phyloP scores from a whole-genome alignment of 1,140 invertebrate species.

The Neodiprion pinetum region DNA sequence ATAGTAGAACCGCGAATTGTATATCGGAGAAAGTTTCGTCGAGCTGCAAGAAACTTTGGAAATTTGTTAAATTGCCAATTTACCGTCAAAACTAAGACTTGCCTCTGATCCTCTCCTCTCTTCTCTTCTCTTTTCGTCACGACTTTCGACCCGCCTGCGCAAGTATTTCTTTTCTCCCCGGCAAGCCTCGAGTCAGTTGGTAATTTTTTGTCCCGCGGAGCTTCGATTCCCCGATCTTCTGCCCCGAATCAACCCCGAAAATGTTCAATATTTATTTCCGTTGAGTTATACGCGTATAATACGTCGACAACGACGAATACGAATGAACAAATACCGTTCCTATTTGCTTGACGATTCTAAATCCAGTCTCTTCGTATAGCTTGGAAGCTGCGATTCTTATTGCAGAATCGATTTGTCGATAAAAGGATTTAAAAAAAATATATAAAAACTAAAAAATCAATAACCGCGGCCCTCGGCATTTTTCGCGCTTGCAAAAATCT shows the following conservation, averaged over 20 bases:
- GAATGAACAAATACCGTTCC: no score
- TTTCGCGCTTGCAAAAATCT: no score
- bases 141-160: slow-evolving; percentile 20
- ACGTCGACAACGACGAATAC: no score
- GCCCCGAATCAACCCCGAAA: slow-evolving; percentile 41
- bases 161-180: slow-evolving; percentile 16
- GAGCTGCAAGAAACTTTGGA: slow-evolving; percentile 47
- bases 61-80: slow-evolving; percentile 62
- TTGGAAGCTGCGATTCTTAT: no score
- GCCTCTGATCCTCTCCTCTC: slow-evolving; percentile 17
- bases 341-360: no score
- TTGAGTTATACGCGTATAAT: slow-evolving; percentile 43
- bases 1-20: no score
- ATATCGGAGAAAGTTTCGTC: slow-evolving; percentile 33
- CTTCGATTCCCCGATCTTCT: slow-evolving; percentile 37
- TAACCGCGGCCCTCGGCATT: no score
- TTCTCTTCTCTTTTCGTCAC: slow-evolving; percentile 10
- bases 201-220: slow-evolving; percentile 23
- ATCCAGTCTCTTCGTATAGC: no score
- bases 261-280: slow-evolving; percentile 51
- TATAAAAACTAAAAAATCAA: no score
- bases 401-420: no score
- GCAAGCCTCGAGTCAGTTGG: background rate
- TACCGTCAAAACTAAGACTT: slow-evolving; percentile 55
- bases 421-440: no score